phyloP scores from a whole-genome alignment of 2,797 vertebrate species.

The Balearica regulorum region DNA sequence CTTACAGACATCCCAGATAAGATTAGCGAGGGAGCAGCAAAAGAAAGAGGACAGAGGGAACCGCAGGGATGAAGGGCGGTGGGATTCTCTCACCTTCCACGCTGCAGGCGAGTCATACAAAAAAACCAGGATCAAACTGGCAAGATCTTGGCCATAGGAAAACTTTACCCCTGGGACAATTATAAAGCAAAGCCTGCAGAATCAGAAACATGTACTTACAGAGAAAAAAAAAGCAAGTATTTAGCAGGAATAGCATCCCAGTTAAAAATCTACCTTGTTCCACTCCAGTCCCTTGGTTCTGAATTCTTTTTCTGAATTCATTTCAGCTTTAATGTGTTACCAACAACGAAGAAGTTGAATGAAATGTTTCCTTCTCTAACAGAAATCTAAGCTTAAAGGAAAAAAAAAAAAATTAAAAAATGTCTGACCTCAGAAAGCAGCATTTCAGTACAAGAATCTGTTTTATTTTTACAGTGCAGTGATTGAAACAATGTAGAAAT shows the following conservation, averaged over 20 bases:
- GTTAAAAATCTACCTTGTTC: background rate
- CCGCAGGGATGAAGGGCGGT: background rate
- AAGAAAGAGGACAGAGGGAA: background rate
- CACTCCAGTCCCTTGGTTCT: background rate
- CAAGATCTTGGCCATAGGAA: accelerated
- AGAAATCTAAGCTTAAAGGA: background rate
- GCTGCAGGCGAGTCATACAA: accelerated
- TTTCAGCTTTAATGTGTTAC: background rate
- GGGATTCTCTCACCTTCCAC: background rate
- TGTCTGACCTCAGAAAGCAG: background rate
- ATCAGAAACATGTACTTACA: background rate
- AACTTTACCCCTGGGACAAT: background rate
- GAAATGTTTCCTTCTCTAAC: background rate
- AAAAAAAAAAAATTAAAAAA: background rate
- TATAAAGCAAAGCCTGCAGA: background rate
- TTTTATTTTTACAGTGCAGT: conserved; percentile 59
- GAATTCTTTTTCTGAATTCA: background rate
- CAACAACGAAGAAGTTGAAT: background rate
- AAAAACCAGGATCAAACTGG: background rate
- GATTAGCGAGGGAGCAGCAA: accelerated
- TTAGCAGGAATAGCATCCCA: background rate
- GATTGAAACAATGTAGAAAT: conserved; percentile 58
- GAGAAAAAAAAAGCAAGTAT: background rate
- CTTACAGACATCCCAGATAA: accelerated
- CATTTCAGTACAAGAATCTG: conserved; percentile 58